A percentile compares a stretch with the other conserved stretches of the same genome.
phyloP scores from a whole-genome alignment of 2,888 invertebrate genomes.

The Thera obeliscata region DNA sequence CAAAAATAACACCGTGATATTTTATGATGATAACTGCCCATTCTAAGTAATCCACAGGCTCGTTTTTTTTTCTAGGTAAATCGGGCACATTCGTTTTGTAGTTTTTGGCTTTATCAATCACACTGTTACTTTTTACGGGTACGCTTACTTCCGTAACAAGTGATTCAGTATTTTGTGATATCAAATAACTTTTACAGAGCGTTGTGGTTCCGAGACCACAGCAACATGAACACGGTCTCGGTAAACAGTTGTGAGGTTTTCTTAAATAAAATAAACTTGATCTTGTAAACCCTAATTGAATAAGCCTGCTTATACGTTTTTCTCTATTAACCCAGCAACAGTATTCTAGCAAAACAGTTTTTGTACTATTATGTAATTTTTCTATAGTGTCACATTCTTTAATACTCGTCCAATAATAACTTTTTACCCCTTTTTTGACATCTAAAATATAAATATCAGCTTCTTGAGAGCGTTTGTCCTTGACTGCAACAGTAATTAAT shows the following conservation, averaged over 20 bases:
- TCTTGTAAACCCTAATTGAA: not conserved
- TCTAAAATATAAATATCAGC: slow-evolving; percentile 24
- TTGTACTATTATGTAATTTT: slow-evolving; percentile 20
- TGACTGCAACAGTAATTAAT: slow-evolving; percentile 10
- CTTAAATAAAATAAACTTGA: slow-evolving; percentile 30
- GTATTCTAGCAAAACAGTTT: slow-evolving; percentile 24
- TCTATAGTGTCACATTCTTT: slow-evolving; percentile 16
- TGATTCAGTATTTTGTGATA: not conserved
- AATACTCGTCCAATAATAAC: slow-evolving; percentile 21
- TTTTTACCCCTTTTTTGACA: slow-evolving; percentile 12
- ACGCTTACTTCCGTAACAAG: not conserved
- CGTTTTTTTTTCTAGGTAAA: not conserved
- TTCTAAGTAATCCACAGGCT: slow-evolving; percentile 19
- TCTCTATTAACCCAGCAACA: slow-evolving; percentile 56
- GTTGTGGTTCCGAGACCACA: slow-evolving; percentile 32
- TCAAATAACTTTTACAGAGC: not conserved
- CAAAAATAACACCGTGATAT: slow-evolving; percentile 10
- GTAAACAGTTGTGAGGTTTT: slow-evolving; percentile 43
- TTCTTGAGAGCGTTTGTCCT: slow-evolving; percentile 18
- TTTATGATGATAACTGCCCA: slow-evolving; percentile 21
- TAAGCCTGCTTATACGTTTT: slow-evolving; percentile 23
- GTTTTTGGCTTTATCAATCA: slow-evolving; percentile 27
- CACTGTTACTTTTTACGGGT: not conserved
- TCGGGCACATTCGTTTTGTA: slow-evolving; percentile 14
- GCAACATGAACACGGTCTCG: slow-evolving; percentile 46